These are phyloP conservation scores for Cotesia vestalis DNA, from an alignment of 1,140 invertebrate species.

Conservation along the genomic window DNA sequence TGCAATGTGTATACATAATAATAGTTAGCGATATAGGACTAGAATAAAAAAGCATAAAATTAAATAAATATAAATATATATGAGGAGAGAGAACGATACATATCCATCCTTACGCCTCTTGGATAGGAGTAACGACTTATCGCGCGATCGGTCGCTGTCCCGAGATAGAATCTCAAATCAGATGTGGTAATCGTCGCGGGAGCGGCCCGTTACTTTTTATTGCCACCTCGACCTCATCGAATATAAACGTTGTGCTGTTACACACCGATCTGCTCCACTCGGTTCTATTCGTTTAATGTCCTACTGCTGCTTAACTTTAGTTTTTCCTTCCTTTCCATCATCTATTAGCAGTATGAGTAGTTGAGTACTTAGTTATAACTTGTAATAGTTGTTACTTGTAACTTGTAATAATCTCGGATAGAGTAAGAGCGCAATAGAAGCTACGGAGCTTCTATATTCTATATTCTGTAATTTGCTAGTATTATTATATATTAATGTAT, in stretches of 20 bases:
- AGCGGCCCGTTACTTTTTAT: conserved; percentile 46
- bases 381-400: no score
- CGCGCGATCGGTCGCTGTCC: conserved; percentile 31
- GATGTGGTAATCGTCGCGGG: conserved; percentile 45
- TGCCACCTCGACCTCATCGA: conserved; percentile 41
- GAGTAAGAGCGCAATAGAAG: background rate
- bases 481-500: no score
- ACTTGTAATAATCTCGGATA: no score
- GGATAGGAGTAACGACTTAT: conserved; percentile 31
- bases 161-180: conserved; percentile 44
- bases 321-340: conserved; percentile 14
- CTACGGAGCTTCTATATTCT: background rate
- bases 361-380: no score
- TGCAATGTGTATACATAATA: no score
- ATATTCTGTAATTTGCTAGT: no score
- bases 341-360: background rate
- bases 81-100: no score
- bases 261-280: conserved; percentile 10
- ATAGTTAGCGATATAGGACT: no score
- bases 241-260: conserved; percentile 16
- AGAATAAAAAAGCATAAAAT: no score
- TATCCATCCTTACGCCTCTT: conserved; percentile 7
- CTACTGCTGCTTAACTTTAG: background rate
- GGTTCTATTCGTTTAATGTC: no score
- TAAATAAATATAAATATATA: no score